Evolutionary conservation across 2,888 invertebrate genomes (phyloP), one percentile per base, ranked within the genome.

Genomic region (Mechanitis messenoides): DNA sequence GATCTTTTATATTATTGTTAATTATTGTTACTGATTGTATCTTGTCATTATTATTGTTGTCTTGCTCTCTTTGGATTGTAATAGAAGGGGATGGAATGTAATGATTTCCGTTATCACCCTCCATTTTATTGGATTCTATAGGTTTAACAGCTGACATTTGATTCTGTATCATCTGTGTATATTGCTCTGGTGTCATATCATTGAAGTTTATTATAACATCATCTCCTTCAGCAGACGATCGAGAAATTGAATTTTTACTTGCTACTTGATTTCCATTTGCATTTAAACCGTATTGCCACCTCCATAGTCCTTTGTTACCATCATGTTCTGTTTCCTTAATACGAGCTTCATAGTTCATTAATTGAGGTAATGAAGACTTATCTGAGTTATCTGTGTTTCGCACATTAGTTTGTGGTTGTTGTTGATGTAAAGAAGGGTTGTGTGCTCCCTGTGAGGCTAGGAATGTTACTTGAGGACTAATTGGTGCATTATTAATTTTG

Each of bases 381-480:
- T 88, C 89, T 58, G 74, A 79, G 62, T 78, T 75, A 67, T 81
- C 81, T 66, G 80, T 72, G 76, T 85, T 83, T 60, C 80, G 72
- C 68, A 79, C 75, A 66, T 79, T 69, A 74, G 79, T 78, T 69
- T 80, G 83, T 55, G 76, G 69, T 58, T 72, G 59, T 54, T 50
- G 50, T 50, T 50, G 50, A 31, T 28, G 31, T 2, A 72, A 67
- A 59, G 83, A 79, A 33, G 90, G 90, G 59, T 78, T 77, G 68
- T 84, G 87, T 53, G 88, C 85, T 58, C 90, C 90, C 72, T 90
- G 89, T 50, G 90, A 86, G 71, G 90, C 90, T 68, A 87, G 67
- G 77, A 90, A 90, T 69, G 89, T 90, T 69, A 90, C 80, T 81
- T 90, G 88, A 47, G 90, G 90, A 61, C 85, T 75, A 72, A 90